These are phyloP conservation scores for rat (Rattus norvegicus) DNA, from an alignment of 2,113 vertebrate species.

Conservation along the genomic window DNA sequence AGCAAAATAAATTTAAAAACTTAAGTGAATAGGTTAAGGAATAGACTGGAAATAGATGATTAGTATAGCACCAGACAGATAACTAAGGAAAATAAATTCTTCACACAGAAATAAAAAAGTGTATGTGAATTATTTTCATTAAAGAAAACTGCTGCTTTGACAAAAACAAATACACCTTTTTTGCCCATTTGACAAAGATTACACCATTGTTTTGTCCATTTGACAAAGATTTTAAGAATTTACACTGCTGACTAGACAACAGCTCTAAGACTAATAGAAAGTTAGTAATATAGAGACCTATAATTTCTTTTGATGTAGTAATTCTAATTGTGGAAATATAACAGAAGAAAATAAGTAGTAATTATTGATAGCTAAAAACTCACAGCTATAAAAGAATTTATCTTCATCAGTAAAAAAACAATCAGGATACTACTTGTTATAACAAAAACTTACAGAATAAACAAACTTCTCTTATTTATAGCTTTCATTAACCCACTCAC, in stretches of 20 bases:
- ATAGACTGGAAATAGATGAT: background rate
- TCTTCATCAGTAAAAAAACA: background rate
- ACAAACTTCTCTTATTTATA: background rate
- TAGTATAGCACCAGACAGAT: background rate
- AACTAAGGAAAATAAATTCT: slow-evolving; percentile 42
- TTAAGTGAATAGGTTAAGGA: background rate
- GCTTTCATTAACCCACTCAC: background rate
- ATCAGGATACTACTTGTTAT: background rate
- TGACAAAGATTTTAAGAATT: slow-evolving; percentile 26
- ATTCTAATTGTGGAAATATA: slow-evolving; percentile 34
- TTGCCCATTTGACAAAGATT: background rate
- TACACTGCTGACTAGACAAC: background rate
- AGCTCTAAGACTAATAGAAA: background rate
- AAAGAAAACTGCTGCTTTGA: slow-evolving; percentile 33
- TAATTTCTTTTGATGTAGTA: slow-evolving; percentile 10
- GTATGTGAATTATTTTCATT: slow-evolving; percentile 4
- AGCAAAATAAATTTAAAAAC: slow-evolving; percentile 35
- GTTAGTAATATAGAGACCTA: background rate
- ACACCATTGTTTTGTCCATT: background rate
- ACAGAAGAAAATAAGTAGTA: slow-evolving; percentile 39
- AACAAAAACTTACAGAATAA: slow-evolving; percentile 36
- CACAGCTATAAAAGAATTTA: slow-evolving; percentile 26
- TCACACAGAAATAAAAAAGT: slow-evolving; percentile 5
- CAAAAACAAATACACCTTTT: background rate
- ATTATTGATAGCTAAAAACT: slow-evolving; percentile 10